Conservation (phyloP, 2,888 invertebrate species). For the Parnassius glacialis region DNA sequence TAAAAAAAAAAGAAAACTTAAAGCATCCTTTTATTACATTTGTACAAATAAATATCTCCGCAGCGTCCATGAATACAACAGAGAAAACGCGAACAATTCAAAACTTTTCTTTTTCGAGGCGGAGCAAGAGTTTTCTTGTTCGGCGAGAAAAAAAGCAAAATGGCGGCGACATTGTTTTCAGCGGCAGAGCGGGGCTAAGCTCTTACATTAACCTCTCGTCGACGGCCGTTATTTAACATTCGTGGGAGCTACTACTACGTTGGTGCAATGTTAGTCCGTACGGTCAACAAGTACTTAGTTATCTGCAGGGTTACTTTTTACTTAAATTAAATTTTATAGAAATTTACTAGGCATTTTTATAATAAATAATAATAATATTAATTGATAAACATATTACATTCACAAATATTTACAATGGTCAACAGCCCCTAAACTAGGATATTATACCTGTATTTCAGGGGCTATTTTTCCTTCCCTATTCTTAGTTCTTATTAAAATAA, state of each 20-base stretch:
- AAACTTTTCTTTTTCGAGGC: slow-evolving; percentile 24
- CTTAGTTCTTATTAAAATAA: no score
- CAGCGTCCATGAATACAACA: slow-evolving; percentile 10
- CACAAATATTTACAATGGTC: no score
- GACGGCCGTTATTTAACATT: slow-evolving; percentile 64
- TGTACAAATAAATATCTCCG: slow-evolving; percentile 19
- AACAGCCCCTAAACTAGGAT: no score
- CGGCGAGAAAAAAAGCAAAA: slow-evolving; percentile 45
- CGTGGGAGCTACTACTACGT: slow-evolving; percentile 33
- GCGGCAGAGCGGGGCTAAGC: slow-evolving; percentile 57
- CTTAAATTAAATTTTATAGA: no score
- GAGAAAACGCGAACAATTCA: slow-evolving; percentile 19
- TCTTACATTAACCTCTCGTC: slow-evolving; percentile 69
- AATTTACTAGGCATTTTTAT: no score
- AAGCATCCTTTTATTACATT: slow-evolving; percentile 14
- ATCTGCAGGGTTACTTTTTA: slow-evolving; percentile 39
- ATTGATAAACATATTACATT: no score
- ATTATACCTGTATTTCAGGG: no score
- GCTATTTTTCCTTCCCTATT: no score
- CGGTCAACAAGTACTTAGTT: slow-evolving; percentile 49
- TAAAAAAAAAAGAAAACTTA: slow-evolving; percentile 10
- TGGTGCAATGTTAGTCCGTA: slow-evolving; percentile 33
- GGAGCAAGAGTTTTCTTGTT: slow-evolving; percentile 43
- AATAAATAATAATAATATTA: no score
- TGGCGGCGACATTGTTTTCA: slow-evolving; percentile 60